phyloP scores from a whole-genome alignment of 2,797 vertebrate genomes.

The Chloroceryle amazona region DNA sequence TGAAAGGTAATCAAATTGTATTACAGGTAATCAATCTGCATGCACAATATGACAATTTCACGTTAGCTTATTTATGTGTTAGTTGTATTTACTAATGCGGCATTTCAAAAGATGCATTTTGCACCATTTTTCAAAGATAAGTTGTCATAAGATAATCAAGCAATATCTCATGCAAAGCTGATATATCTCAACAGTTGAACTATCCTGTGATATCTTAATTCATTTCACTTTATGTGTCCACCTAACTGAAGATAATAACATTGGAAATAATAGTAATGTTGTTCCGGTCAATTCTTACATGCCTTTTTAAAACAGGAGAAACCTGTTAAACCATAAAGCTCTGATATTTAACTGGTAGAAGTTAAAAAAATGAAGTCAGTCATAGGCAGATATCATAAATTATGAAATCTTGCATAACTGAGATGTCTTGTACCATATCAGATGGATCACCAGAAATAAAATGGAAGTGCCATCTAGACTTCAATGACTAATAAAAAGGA shows the following conservation, averaged over 20 bases:
- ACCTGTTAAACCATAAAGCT: neutral
- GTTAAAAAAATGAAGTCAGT: neutral
- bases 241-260: accelerated
- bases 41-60: neutral
- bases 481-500: neutral
- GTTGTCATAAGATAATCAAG: neutral
- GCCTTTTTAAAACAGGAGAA: neutral
- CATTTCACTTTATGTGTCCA: neutral
- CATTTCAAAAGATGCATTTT: neutral
- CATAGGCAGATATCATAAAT: neutral
- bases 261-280: neutral
- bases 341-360: neutral
- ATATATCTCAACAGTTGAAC: neutral
- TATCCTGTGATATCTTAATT: neutral
- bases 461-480: neutral
- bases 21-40: neutral
- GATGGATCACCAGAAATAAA: neutral
- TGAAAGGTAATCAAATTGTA: neutral
- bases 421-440: neutral
- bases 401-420: neutral
- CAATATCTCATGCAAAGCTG: neutral
- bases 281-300: neutral
- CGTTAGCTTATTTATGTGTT: neutral
- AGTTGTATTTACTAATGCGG: neutral
- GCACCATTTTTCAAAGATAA: neutral